Evolutionary conservation across 53 echinoderm and acorn worm species (phyloP).

Genomic region (Zoroaster sp.): DNA sequence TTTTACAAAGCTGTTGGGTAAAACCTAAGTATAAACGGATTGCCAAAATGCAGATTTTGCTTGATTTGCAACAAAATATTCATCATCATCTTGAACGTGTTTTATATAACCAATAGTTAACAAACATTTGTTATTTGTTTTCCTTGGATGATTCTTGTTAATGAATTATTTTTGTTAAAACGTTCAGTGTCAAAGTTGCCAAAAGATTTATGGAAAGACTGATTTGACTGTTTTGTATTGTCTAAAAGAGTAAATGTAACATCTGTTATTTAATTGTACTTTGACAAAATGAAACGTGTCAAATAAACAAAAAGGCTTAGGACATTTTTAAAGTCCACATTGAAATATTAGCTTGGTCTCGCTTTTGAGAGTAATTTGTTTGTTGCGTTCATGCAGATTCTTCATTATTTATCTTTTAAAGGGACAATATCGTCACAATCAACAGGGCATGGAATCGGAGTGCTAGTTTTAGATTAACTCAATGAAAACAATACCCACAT

Average conservation of each 20-base stretch:
- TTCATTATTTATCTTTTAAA: no score
- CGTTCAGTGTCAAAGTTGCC: conserved; percentile 31
- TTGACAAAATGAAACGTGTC: conserved; percentile 7
- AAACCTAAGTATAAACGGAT: not conserved
- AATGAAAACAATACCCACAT: no score
- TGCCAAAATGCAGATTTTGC: not conserved
- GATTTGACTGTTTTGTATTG: not conserved
- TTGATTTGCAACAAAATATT: not conserved
- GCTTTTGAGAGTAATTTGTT: not conserved
- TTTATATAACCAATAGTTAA: no score
- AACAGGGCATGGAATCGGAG: no score
- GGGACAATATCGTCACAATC: no score
- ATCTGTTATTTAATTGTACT: conserved; percentile 53
- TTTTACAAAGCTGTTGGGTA: not conserved
- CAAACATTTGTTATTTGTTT: no score
- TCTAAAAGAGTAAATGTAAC: not conserved
- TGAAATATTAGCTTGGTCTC: conserved; percentile 12
- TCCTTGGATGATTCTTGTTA: not conserved
- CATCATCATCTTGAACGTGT: not conserved
- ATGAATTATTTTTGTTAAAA: not conserved
- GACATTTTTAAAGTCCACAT: conserved; percentile 47
- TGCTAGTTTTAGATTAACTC: no score
- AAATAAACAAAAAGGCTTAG: conserved; percentile 33
- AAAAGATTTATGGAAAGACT: not conserved
- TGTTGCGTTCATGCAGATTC: no score